Base-by-base conservation (phyloP, 2,888 invertebrate genomes). In the Xestia ashworthii region DNA sequence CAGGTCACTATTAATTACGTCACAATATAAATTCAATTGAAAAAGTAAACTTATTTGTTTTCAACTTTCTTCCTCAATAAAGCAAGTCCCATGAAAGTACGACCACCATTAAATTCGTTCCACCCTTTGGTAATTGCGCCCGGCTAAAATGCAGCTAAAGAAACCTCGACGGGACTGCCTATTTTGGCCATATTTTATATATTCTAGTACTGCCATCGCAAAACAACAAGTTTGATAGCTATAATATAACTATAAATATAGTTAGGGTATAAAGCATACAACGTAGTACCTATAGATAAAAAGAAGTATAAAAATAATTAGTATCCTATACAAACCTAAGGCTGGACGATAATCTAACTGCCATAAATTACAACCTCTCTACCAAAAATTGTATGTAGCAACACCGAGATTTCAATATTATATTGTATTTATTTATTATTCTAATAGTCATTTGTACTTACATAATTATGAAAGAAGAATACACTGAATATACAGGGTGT, bases 361-460 rank as follows among this genome's bases (percentile, higher is more conserved):
- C 48, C 48, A 41, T n/a, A 55, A 48, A 14, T 55, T 70, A 64
- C 25, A 71, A 55, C 46, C 41, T 71, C 53, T 64, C 41, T 71
- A 70, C 60, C 5, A 48, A 74, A 73, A 41, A 22, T 19, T 48
- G 5, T 46, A 38, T 41, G 41, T 25, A 38, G 25, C 38, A 53
- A 78, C 62, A 64, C 38, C 12, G 1, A 70, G 3, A 62, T 55
- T 78, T 46, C 11, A 71, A 64, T 78, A 64, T 12, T 78, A 64
- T 12, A 32, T 38, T 71, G 16, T 46, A 55, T 46, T 22, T 62
- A 12, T 46, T 50, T 74, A 44, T 78, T n/a, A 44, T 44, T 50
- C 4, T n/a, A 44, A 65, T 44, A 58, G 9, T 48, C 32, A 48
- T 50, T 72, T 58, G 48, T 64, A 78, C 8, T 41, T 64, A 78